Percentiles rank a stretch among this genome's conserved stretches.
Evolutionary conservation across 2,113 vertebrate genomes (phyloP).

Genomic region (Panurus biarmicus): DNA sequence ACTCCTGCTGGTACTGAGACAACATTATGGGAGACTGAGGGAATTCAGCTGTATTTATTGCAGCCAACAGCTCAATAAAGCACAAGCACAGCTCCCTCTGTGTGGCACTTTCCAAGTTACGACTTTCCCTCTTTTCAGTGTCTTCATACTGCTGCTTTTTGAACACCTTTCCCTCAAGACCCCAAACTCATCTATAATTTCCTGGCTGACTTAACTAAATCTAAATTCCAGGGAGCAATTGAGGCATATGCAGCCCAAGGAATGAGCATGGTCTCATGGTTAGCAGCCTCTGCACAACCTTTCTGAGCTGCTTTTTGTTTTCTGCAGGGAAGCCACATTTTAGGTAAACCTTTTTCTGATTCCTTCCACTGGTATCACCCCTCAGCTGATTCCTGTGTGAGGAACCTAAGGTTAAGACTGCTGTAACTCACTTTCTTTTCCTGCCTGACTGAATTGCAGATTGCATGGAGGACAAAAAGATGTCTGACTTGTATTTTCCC

Average conservation of each 20-base stretch:
- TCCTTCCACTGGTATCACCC: background rate
- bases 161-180: background rate
- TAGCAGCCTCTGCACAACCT: background rate
- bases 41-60: constrained; percentile 30
- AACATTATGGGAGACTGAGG: background rate
- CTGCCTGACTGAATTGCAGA: background rate
- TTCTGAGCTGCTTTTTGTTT: background rate
- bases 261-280: background rate
- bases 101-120: background rate
- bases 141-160: background rate
- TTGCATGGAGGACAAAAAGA: background rate
- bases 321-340: background rate
- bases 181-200: background rate
- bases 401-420: background rate
- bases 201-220: background rate
- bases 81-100: background rate
- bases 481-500: background rate
- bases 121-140: background rate
- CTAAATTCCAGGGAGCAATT: background rate
- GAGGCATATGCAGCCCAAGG: background rate
- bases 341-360: background rate
- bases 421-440: background rate
- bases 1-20: constrained; percentile 38
- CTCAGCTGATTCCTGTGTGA: background rate
- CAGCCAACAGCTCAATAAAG: constrained; percentile 38